Evolutionary conservation across 2,888 invertebrate species (phyloP).

Genomic region (Cetonia aurata): DNA sequence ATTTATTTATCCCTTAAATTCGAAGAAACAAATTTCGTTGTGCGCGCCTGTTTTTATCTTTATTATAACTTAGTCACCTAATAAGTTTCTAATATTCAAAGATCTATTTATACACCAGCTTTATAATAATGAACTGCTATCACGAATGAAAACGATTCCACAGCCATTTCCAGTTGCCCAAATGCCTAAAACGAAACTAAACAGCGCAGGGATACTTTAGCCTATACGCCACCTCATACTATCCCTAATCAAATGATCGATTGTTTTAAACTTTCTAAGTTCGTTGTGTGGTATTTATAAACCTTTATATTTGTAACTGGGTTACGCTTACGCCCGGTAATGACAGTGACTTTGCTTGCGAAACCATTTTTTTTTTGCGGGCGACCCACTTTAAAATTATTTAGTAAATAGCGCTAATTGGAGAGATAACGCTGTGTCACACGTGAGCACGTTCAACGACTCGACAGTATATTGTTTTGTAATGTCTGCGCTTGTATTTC

Average conservation of each 20-base stretch:
- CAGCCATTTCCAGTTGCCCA: too few relatives aligned
- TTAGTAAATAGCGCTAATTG: slow-evolving; percentile 33
- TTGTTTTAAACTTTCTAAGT: slow-evolving; percentile 9
- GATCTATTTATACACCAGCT: too few relatives aligned
- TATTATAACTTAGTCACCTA: too few relatives aligned
- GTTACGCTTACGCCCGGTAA: slow-evolving; percentile 37
- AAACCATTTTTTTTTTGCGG: slow-evolving; percentile 27
- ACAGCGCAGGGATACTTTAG: too few relatives aligned
- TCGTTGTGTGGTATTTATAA: slow-evolving; percentile 27
- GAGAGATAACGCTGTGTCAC: slow-evolving; percentile 11
- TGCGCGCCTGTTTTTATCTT: too few relatives aligned
- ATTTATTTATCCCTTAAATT: too few relatives aligned
- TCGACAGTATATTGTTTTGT: background rate
- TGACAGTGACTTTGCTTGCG: slow-evolving; percentile 33
- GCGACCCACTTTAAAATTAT: slow-evolving; percentile 27
- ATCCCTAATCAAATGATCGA: background rate
- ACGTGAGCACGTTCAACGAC: background rate
- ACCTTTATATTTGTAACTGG: slow-evolving; percentile 31
- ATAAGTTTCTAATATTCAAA: too few relatives aligned
- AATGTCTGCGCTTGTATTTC: background rate
- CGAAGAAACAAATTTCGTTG: too few relatives aligned
- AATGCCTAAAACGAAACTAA: too few relatives aligned
- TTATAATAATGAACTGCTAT: too few relatives aligned
- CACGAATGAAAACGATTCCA: too few relatives aligned
- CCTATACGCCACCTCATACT: too few relatives aligned